Conservation (phyloP, 2,888 invertebrate genomes). For the Cataglyphis albicans region DNA sequence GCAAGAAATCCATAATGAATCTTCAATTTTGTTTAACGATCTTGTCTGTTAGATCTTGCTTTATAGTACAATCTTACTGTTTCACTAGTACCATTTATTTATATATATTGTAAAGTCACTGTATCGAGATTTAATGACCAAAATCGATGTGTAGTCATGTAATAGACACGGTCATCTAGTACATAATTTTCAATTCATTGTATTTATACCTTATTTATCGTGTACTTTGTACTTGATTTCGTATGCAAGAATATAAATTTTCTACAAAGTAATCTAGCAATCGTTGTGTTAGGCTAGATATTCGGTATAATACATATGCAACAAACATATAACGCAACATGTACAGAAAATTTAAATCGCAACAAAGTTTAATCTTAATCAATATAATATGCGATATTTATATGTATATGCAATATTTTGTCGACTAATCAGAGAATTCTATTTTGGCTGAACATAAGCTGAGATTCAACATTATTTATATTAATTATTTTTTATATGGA, state of each 20-base stretch:
- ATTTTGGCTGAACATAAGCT: neutral
- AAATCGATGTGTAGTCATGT: slow-evolving; percentile 68
- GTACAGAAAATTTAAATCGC: neutral
- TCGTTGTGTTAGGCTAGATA: neutral
- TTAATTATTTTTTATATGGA: neutral
- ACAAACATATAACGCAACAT: too few species aligned
- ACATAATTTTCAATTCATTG: too few species aligned
- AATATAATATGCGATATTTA: neutral
- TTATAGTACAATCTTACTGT: neutral
- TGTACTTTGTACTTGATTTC: neutral
- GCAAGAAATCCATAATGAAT: neutral
- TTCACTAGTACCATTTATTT: neutral
- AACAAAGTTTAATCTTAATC: neutral
- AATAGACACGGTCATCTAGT: slow-evolving; percentile 61
- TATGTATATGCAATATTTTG: neutral
- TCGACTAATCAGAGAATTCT: neutral
- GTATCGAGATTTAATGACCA: neutral
- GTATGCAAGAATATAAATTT: neutral
- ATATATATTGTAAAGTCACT: neutral
- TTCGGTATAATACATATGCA: too few species aligned
- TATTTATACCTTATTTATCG: neutral
- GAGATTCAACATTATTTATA: neutral
- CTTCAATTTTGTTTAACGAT: neutral
- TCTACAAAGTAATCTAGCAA: neutral
- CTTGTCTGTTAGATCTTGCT: neutral